Conservation (phyloP, 2,113 vertebrate species). For the Lepisosteus oculatus region DNA sequence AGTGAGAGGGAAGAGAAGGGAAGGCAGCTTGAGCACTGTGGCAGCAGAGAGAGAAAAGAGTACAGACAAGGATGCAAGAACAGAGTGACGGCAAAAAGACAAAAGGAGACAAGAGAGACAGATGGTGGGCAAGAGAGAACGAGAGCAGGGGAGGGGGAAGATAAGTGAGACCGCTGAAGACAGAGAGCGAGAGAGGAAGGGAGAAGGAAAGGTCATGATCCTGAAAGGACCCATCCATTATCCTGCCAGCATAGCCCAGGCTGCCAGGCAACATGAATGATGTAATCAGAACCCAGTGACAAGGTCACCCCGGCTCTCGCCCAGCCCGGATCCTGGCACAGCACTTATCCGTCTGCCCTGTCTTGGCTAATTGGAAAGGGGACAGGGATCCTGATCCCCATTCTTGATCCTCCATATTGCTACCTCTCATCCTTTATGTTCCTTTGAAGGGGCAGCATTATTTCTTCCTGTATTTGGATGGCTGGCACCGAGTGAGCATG, state of each 20-base stretch:
- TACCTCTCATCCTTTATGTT: background rate
- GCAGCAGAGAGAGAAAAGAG: too few species aligned
- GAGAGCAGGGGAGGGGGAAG: constrained; percentile 22
- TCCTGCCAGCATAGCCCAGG: constrained; percentile 59
- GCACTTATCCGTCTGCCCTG: constrained; percentile 21
- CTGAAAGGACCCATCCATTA: constrained; percentile 76
- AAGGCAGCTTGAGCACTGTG: background rate
- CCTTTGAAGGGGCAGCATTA: background rate
- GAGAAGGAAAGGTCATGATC: constrained; percentile 52
- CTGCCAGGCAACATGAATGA: constrained; percentile 71
- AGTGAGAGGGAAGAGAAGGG: constrained; percentile 39
- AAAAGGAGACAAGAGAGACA: too few species aligned
- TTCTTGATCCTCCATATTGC: background rate
- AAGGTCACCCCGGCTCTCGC: constrained; percentile 65
- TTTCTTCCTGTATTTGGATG: too few species aligned
- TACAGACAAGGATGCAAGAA: background rate
- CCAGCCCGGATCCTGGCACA: constrained; percentile 35
- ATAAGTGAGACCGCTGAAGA: constrained; percentile 20
- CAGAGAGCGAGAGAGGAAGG: constrained; percentile 10
- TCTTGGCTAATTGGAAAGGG: background rate
- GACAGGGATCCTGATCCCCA: background rate
- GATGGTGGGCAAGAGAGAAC: constrained; percentile 20
- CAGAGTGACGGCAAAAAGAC: too few species aligned
- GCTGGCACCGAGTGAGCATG: too few species aligned
- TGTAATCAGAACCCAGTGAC: constrained; percentile 57